These are phyloP conservation scores for Sinosuthora webbiana DNA, from an alignment of 2,113 vertebrate genomes.

Conservation along the genomic window DNA sequence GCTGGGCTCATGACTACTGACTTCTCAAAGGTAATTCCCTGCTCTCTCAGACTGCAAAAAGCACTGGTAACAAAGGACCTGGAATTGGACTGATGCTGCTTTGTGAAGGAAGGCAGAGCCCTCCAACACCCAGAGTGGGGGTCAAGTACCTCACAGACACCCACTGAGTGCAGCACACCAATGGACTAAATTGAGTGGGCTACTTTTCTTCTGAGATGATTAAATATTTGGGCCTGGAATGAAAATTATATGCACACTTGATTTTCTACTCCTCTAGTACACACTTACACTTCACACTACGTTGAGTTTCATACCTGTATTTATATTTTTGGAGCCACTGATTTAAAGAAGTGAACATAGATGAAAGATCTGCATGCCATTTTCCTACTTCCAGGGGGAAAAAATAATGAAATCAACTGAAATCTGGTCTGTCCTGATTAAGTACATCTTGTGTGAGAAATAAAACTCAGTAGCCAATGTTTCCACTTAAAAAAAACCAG, in stretches of 20 bases:
- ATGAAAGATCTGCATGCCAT: neutral
- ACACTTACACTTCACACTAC: neutral
- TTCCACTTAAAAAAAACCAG: neutral
- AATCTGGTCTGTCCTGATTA: neutral
- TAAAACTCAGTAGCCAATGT: neutral
- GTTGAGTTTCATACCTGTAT: neutral
- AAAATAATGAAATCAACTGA: neutral
- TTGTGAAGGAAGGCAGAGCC: neutral
- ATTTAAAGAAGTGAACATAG: neutral
- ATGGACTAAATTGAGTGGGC: neutral
- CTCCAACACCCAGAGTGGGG: neutral
- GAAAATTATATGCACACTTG: neutral
- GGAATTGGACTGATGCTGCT: neutral
- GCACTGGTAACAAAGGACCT: neutral
- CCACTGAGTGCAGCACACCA: accelerated
- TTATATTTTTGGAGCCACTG: neutral
- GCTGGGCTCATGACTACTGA: neutral
- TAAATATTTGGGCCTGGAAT: neutral
- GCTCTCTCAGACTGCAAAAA: neutral
- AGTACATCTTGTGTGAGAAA: neutral
- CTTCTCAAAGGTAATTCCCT: neutral
- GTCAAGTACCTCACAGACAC: neutral
- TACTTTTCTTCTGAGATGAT: neutral
- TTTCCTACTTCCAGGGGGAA: neutral
- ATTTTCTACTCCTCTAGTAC: neutral